Evolutionary conservation across 2,797 vertebrate genomes (phyloP), one percentile per base, ranked within the genome.

Genomic region (Linurgus olivaceus): DNA sequence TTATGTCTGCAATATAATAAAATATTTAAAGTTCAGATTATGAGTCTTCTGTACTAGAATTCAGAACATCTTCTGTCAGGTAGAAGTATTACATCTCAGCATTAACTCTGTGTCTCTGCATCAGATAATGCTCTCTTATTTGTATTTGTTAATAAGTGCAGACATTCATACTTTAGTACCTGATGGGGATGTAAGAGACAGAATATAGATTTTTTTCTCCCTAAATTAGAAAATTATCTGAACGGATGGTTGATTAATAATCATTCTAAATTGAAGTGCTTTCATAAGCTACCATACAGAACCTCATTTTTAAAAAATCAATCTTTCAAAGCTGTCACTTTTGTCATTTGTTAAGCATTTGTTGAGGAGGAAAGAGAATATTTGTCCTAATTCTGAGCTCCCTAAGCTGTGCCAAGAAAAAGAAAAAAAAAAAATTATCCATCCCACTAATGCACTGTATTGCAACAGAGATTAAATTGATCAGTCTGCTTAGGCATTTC

Each of bases 151-250:
- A 96, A 95, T 96, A 94, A 94, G 94, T 89, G 63, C 80, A 96
- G 94, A 80, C 96, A 96, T 96, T 95, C 92, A 93, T 96, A 96
- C 94, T 96, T 96, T 94, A 96, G 90, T 96, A 97, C 90, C 94
- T 97, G 92, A 95, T 95, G 93, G 91, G 80, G 88, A 89, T 90
- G 86, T 96, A 89, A 96, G 94, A 97, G 96, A 96, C 96, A 97
- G 96, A 97, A 96, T 97, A 97, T 96, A 95, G 96, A 97, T 97
- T 97, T 96, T 95, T 52, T 94, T 75, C 84, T 42, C 2, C 88
- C 66, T 93, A 96, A 96, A 97, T 96, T 97, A 96, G 95, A 96
- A 96, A 97, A 96, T 96, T 96, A 96, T 96, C 95, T 96, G 89
- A 95, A 95, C 2, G 77, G 91, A 96, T 95, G 95, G 93, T 95